Evolutionary conservation across 2,888 invertebrate genomes (phyloP), one percentile per base, ranked within the genome.

Genomic region (Belgica antarctica): DNA sequence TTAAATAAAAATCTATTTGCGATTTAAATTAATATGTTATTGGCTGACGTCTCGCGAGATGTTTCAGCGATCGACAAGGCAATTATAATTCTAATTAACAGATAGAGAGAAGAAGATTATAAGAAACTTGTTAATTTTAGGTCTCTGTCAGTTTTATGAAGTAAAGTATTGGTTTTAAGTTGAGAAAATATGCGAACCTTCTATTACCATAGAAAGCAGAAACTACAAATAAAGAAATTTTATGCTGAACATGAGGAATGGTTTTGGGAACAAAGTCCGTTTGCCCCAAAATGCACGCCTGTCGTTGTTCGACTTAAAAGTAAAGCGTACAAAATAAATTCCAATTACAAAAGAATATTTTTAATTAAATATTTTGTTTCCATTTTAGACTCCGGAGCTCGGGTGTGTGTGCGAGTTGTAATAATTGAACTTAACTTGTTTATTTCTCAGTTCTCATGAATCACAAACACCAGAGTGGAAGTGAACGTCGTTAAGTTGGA

Each of bases 361-460:
- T 63, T 63, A 63, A 63, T 63, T 63, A 63, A 63, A 63, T 63
- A 41, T 24, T 63, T 63, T 63, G 27, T 63, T 63, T 63, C 25
- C 41, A 41, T 41, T 41, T 41, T 31, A 5, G 34, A n/a, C n/a
- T 31, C 12, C 41, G 41, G 7, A 41, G 10, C 12, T 41, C 41
- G 41, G 3, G 41, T n/a, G 41, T 41, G 12, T 41, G 7, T 3
- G 41, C 15, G n/a, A n/a, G n/a, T n/a, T n/a, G 15, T 12, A 41
- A 41, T 12, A 41, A 41, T 41, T 41, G 41, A 41, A 41, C 41
- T 12, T 12, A 41, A 41, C n/a, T 41, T 41, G 12, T 15, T 41
- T 41, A 7, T 41, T 41, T 41, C 41, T 41, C 41, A 41, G 10
- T 41, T 41, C 41, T 41, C 41, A 12, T 41, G 41, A 41, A 12